Base-by-base conservation (phyloP, 2,888 invertebrate species). In the Hylaea fasciaria region DNA sequence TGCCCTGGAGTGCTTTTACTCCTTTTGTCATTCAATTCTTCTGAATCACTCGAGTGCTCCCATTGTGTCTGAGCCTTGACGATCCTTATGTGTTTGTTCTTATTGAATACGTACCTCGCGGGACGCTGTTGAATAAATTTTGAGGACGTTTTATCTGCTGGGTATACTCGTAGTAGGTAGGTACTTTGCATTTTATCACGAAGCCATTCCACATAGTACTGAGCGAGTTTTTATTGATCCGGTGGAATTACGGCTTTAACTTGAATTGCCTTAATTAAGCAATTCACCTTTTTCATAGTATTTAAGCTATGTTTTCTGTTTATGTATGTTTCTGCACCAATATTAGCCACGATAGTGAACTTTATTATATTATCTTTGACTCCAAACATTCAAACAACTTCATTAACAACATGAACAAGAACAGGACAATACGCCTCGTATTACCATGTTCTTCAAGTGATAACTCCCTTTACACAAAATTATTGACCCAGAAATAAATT, bases 1-100 rank as follows among this genome's bases (percentile, higher is more conserved):
- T 59, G 64, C 68, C 69, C 68, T 69, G 56, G 68, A 55, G 64
- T 69, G 71, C 78, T 77, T 78, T 77, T 72, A 72, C 72, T 72
- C 69, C 78, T 78, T 83, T 86, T 87, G 84, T 85, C 62, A 76
- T 81, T 77, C 78, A 82, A 83, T 85, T 81, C 76, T 72, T 62
- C 53, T 65, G 74, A 74, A 76, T 74, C 72, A 70, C 72, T 76
- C 68, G 67, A 68, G 62, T 69, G 68, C 66, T 66, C 59, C 69
- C 69, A 73, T 80, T 80, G 78, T 78, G 66, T 57, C 65, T 50
- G 54, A 55, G 59, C 66, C 68, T 70, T 60, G 58, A 73, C 63
- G 65, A 71, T 73, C 70, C 69, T 66, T 67, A n/a, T n/a, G 66
- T 72, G 71, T 71, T 73, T 70, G 60, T 63, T 69, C 66, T 68